A percentile compares a stretch with the other conserved stretches of the same genome.
Conservation (phyloP, 2,888 invertebrate species). For the Rotaria magnacalcarata region DNA sequence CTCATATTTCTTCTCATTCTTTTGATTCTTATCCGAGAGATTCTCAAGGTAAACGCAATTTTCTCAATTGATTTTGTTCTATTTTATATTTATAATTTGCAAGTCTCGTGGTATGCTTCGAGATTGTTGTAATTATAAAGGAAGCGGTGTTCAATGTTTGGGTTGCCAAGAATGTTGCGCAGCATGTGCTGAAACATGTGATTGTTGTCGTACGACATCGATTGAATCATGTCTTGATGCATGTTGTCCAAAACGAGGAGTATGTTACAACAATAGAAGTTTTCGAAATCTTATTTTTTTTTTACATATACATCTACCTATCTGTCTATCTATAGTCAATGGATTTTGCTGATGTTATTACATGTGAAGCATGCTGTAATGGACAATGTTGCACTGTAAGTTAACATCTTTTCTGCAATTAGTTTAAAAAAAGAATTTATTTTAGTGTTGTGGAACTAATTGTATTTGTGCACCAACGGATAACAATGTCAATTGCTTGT, state of each 20-base stretch:
- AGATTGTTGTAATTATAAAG: constrained; percentile 8
- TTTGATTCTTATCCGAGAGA: not conserved
- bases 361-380: constrained; percentile 20
- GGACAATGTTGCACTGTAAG: not conserved
- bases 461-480: constrained; percentile 23
- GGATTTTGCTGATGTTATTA: constrained; percentile 14
- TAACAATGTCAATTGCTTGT: not conserved
- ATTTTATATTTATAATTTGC: not conserved
- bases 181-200: constrained; percentile 36
- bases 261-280: not conserved
- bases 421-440: not conserved
- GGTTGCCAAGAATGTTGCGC: constrained; percentile 14
- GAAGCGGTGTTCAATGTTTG: not conserved
- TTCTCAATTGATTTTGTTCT: not conserved
- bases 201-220: constrained; percentile 19
- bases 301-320: too few species aligned
- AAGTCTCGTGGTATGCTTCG: not conserved
- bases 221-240: constrained; percentile 34
- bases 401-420: not conserved
- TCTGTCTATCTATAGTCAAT: not conserved
- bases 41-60: not conserved
- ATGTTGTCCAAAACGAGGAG: constrained; percentile 27
- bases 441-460: not conserved
- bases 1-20: not conserved
- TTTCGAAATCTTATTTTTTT: too few species aligned